These are phyloP conservation scores for Xylophagus ater DNA, from an alignment of 2,888 invertebrate genomes.

Conservation along the genomic window DNA sequence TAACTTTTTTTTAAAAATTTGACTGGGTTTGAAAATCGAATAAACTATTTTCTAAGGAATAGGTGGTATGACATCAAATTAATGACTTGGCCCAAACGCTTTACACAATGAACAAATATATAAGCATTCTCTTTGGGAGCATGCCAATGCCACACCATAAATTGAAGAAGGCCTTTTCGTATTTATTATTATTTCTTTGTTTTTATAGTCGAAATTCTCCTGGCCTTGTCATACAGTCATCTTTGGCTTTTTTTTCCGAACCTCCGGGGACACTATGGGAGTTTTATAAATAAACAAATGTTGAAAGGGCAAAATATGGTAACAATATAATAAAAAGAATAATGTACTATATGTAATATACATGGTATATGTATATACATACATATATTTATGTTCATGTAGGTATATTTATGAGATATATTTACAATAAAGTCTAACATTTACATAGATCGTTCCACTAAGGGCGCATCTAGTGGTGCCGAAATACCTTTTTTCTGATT, in stretches of 20 bases:
- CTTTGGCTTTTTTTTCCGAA: not conserved
- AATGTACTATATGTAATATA: too few species aligned
- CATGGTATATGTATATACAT: too few species aligned
- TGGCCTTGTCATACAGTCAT: not conserved
- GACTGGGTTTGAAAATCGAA: too few species aligned
- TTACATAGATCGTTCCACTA: too few species aligned
- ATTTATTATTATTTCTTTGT: not conserved
- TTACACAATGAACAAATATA: too few species aligned
- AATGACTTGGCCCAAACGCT: too few species aligned
- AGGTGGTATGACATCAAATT: too few species aligned
- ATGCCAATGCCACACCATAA: slow-evolving; percentile 13
- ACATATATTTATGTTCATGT: too few species aligned
- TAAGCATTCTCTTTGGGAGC: slow-evolving; percentile 10
- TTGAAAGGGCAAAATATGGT: not conserved
- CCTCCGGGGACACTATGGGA: slow-evolving; percentile 7
- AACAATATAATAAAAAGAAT: slow-evolving; percentile 5
- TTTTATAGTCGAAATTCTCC: not conserved
- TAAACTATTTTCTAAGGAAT: too few species aligned
- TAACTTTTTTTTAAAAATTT: too few species aligned
- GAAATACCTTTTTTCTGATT: slow-evolving; percentile 10
- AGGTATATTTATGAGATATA: too few species aligned
- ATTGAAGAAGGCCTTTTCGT: slow-evolving; percentile 8
- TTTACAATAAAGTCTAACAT: too few species aligned
- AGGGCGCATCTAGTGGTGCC: slow-evolving; percentile 37
- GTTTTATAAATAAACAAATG: slow-evolving; percentile 6